These are phyloP conservation scores for Psylliodes chrysocephalus DNA, from an alignment of 2,888 invertebrate genomes.

Conservation along the genomic window DNA sequence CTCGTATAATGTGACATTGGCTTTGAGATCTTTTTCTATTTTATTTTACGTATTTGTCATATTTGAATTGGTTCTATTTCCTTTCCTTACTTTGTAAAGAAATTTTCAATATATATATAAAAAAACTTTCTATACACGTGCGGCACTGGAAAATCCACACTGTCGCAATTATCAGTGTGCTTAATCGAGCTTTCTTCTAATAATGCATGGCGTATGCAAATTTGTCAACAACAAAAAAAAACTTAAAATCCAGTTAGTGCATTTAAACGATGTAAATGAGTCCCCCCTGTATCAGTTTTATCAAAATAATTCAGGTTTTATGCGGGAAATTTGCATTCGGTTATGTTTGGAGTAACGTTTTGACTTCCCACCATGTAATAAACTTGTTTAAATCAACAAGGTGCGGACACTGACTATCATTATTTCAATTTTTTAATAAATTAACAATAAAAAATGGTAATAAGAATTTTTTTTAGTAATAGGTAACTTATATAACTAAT, in stretches of 20 bases:
- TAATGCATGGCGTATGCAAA: background rate
- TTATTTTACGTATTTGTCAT: no score
- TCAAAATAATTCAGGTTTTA: constrained; percentile 36
- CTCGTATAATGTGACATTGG: no score
- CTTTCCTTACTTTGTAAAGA: no score
- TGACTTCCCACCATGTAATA: background rate
- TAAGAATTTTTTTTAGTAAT: no score
- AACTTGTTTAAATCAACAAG: background rate
- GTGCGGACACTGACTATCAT: background rate
- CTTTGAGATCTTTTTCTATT: no score
- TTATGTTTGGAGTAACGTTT: background rate
- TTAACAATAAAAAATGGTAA: no score
- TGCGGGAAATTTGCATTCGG: constrained; percentile 31
- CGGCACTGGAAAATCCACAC: background rate
- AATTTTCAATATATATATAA: no score
- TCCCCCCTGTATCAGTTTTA: constrained; percentile 31
- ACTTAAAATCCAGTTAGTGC: constrained; percentile 18
- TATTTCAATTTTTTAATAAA: no score
- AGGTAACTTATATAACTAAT: no score
- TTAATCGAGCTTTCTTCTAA: background rate
- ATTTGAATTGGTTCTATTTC: no score
- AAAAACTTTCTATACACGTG: no score
- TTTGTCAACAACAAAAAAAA: constrained; percentile 17
- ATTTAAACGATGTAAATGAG: constrained; percentile 34
- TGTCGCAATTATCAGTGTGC: constrained; percentile 9